Conservation (phyloP, 2,797 vertebrate species). For the Pygocentrus nattereri region DNA sequence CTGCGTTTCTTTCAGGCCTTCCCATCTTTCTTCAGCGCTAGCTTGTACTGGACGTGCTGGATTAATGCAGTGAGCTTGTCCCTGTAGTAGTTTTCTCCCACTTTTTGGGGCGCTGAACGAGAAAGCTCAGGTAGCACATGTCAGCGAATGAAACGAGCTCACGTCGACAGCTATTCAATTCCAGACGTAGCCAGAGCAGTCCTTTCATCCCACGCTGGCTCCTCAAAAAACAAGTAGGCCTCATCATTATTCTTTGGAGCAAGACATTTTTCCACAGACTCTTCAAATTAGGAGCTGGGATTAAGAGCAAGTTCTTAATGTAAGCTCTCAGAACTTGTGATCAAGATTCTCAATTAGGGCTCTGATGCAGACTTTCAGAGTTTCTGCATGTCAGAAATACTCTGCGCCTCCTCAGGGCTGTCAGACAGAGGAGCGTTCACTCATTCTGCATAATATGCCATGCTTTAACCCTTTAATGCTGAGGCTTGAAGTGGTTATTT, state of each 20-base stretch:
- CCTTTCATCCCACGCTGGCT: constrained; percentile 48
- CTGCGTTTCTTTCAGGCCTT: constrained; percentile 42
- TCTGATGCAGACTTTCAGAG: constrained; percentile 28
- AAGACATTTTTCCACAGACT: constrained; percentile 18
- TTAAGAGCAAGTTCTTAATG: constrained; percentile 35
- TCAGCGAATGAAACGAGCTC: constrained; percentile 36
- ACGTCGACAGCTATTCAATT: constrained; percentile 48
- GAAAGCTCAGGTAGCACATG: constrained; percentile 3
- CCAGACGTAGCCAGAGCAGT: constrained; percentile 26
- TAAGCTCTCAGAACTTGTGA: constrained; percentile 49
- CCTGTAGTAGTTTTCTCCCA: background rate
- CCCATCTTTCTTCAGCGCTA: constrained; percentile 20
- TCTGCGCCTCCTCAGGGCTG: background rate
- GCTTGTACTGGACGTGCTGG: constrained; percentile 9
- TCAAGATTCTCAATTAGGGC: constrained; percentile 47
- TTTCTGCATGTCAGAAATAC: constrained; percentile 29
- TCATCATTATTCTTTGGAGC: constrained; percentile 55
- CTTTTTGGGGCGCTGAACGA: background rate
- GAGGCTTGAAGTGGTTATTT: background rate
- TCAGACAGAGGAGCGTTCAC: background rate
- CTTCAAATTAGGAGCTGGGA: constrained; percentile 40
- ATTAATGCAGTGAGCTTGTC: constrained; percentile 34
- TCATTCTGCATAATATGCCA: background rate
- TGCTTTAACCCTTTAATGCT: background rate
- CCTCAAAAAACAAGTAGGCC: constrained; percentile 31